Conservation (phyloP, 1,140 invertebrate genomes). For the Neoseiulus cucumeris region DNA sequence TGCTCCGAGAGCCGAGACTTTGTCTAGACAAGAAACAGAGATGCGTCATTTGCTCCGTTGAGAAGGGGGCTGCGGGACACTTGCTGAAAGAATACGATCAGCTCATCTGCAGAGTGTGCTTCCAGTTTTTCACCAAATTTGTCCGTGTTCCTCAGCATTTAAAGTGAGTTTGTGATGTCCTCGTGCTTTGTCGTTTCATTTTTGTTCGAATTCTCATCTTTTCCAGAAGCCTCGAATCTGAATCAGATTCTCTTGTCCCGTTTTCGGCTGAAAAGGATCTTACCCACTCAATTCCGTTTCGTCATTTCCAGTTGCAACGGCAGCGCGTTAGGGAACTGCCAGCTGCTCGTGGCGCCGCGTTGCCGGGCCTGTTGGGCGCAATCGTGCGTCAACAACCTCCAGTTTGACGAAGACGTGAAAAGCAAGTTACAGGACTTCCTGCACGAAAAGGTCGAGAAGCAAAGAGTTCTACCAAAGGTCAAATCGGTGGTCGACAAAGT, state of each 20-base stretch:
- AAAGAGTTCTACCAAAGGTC: background rate
- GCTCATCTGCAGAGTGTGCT: slow-evolving; percentile 7
- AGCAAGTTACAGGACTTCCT: background rate
- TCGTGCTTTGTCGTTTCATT: too few species aligned
- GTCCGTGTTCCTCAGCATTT: slow-evolving; percentile 5
- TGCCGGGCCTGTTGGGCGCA: slow-evolving; percentile 8
- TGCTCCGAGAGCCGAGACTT: background rate
- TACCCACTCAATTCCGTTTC: background rate
- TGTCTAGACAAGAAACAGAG: slow-evolving; percentile 5
- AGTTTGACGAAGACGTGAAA: background rate
- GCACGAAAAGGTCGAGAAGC: background rate
- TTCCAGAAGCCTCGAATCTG: too few species aligned
- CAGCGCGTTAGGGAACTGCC: background rate
- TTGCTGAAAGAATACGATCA: background rate
- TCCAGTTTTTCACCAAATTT: slow-evolving; percentile 3
- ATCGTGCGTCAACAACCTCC: slow-evolving; percentile 1
- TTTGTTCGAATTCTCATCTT: too few species aligned
- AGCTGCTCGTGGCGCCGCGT: background rate
- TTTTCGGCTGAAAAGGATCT: background rate
- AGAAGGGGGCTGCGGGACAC: background rate
- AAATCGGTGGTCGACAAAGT: too few species aligned
- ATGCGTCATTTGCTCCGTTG: background rate
- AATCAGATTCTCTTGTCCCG: too few species aligned
- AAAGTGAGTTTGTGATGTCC: background rate
- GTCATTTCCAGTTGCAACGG: background rate